Evolutionary conservation across 2,113 vertebrate species (phyloP).

Genomic region (Nestor notabilis): DNA sequence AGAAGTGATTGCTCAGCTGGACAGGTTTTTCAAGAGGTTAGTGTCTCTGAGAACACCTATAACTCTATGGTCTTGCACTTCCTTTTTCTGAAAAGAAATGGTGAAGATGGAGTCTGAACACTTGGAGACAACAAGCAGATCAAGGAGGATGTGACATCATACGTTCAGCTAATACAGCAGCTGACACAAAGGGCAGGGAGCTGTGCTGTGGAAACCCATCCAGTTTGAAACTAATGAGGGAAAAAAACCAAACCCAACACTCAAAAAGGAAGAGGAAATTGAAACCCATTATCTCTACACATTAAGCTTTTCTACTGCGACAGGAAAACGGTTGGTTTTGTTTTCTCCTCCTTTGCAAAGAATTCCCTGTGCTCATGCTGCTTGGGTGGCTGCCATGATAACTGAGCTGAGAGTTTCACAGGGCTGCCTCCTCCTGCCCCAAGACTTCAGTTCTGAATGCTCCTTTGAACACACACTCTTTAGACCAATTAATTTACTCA

Average conservation of each 20-base stretch:
- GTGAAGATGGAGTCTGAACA: not conserved
- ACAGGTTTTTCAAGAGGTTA: not conserved
- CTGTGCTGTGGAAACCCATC: not conserved
- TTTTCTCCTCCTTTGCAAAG: not conserved
- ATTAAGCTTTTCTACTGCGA: not conserved
- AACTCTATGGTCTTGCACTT: not conserved
- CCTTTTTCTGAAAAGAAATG: not conserved
- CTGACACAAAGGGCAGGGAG: not conserved
- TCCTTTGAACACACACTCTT: not conserved
- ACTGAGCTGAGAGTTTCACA: not conserved
- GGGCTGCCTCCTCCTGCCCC: not conserved
- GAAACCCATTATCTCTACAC: not conserved
- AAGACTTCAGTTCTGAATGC: not conserved
- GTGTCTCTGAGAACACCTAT: rapidly evolving
- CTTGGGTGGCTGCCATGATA: not conserved
- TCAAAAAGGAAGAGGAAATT: not conserved
- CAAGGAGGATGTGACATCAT: not conserved
- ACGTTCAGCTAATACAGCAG: rapidly evolving
- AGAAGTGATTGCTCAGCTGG: not conserved
- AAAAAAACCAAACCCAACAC: not conserved
- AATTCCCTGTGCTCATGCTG: rapidly evolving
- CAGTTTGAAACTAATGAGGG: rapidly evolving
- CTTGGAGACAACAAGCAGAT: not conserved
- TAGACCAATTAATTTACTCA: not conserved
- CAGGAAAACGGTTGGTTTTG: not conserved